Evolutionary conservation across 2,888 invertebrate species (phyloP).

Genomic region (Apeira syringaria): DNA sequence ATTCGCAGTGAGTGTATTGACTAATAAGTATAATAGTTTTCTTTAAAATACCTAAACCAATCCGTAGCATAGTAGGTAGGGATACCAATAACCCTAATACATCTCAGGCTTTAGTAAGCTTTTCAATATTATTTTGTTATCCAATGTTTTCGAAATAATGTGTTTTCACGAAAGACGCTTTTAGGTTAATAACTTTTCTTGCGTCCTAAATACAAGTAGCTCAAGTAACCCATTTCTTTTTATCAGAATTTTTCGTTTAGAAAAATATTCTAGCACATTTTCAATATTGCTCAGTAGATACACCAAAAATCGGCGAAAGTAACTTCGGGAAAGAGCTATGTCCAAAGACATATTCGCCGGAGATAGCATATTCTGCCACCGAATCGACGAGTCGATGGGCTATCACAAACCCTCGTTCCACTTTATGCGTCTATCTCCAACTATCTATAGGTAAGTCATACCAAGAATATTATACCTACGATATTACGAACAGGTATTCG

Average conservation of each 20-base stretch:
- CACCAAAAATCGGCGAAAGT: constrained; percentile 5
- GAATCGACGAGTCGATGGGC: constrained; percentile 33
- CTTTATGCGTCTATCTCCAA: constrained; percentile 33
- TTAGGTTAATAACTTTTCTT: background rate
- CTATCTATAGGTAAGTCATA: constrained; percentile 28
- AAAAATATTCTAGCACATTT: constrained; percentile 7
- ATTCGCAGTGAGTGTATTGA: too few relatives aligned
- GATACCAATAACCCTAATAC: too few relatives aligned
- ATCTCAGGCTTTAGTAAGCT: too few relatives aligned
- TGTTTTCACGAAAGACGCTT: background rate
- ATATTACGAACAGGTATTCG: too few relatives aligned
- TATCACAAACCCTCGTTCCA: constrained; percentile 35
- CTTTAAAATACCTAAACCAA: too few relatives aligned
- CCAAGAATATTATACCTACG: too few relatives aligned
- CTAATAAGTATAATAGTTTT: too few relatives aligned
- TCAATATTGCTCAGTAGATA: constrained; percentile 6
- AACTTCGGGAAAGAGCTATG: constrained; percentile 28
- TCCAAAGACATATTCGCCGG: constrained; percentile 28
- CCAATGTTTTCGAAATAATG: too few relatives aligned
- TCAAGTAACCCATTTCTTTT: background rate
- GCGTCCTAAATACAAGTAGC: too few relatives aligned
- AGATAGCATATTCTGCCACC: constrained; percentile 36
- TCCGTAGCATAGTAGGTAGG: too few relatives aligned
- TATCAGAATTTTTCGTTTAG: constrained; percentile 21
- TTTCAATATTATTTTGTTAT: too few relatives aligned